Percentiles rank a stretch among this genome's conserved stretches.
These are phyloP conservation scores for Typhlomys cinereus DNA, from an alignment of 2,113 vertebrate genomes.

Conservation along the genomic window DNA sequence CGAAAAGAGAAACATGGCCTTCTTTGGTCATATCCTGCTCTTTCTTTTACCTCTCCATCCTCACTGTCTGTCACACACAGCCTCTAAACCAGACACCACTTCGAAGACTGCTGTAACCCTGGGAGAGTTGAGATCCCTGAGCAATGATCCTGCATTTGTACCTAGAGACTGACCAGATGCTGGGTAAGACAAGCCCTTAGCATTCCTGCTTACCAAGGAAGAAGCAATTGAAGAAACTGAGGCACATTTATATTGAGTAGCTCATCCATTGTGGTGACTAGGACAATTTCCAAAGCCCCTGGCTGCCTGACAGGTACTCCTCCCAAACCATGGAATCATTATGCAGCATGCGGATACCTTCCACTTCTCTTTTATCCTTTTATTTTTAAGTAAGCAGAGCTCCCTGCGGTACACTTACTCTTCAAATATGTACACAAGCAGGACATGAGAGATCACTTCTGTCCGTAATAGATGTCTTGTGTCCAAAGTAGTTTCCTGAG, in stretches of 20 bases:
- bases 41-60: not conserved
- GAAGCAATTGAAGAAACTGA: constrained; percentile 19
- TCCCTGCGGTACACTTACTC: constrained; percentile 65
- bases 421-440: constrained; percentile 50
- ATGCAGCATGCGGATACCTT: not conserved
- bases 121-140: not conserved
- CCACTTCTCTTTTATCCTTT: not conserved
- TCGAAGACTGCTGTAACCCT: not conserved
- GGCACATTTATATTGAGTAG: not conserved
- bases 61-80: not conserved
- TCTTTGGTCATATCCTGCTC: not conserved
- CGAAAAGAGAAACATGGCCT: not conserved
- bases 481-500: constrained; percentile 53
- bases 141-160: not conserved
- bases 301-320: not conserved
- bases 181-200: not conserved
- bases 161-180: not conserved
- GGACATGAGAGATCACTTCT: constrained; percentile 31
- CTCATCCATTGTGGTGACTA: not conserved
- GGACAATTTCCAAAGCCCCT: not conserved
- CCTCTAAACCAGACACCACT: not conserved
- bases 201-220: not conserved
- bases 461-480: constrained; percentile 63
- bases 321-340: not conserved
- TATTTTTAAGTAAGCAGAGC: constrained; percentile 10